Conservation (phyloP, 1,140 invertebrate species). For the Chelonus insularis region DNA sequence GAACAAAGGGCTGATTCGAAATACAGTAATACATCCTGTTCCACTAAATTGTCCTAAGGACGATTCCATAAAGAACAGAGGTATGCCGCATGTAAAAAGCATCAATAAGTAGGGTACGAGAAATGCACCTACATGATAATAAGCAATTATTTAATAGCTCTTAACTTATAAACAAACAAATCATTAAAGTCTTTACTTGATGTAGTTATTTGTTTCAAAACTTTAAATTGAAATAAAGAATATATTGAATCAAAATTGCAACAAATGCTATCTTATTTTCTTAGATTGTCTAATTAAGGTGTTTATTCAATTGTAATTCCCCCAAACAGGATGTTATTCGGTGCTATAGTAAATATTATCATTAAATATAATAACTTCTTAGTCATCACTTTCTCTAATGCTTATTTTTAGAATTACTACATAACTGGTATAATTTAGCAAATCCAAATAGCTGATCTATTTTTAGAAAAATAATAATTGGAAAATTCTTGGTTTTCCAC, state of each 20-base stretch:
- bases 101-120: slow-evolving; percentile 76
- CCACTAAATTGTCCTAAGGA: slow-evolving; percentile 83
- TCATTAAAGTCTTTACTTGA: too few species aligned
- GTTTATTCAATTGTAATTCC: neutral
- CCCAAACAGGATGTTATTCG: neutral
- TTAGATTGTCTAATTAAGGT: neutral
- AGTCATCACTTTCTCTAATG: neutral
- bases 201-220: too few species aligned
- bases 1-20: slow-evolving; percentile 76
- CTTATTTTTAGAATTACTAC: too few species aligned
- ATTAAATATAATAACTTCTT: neutral
- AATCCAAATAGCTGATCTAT: too few species aligned
- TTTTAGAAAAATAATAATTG: too few species aligned
- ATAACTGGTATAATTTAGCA: too few species aligned
- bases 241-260: too few species aligned
- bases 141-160: neutral
- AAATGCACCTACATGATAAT: slow-evolving; percentile 69
- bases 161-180: too few species aligned
- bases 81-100: slow-evolving; percentile 79
- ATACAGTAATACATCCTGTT: slow-evolving; percentile 79
- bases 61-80: slow-evolving; percentile 87
- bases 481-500: too few species aligned
- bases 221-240: too few species aligned
- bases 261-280: too few species aligned
- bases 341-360: neutral